Percentiles rank a stretch among this genome's conserved stretches.
Evolutionary conservation across 2,888 invertebrate genomes (phyloP).

Genomic region (Epinotia nisella): DNA sequence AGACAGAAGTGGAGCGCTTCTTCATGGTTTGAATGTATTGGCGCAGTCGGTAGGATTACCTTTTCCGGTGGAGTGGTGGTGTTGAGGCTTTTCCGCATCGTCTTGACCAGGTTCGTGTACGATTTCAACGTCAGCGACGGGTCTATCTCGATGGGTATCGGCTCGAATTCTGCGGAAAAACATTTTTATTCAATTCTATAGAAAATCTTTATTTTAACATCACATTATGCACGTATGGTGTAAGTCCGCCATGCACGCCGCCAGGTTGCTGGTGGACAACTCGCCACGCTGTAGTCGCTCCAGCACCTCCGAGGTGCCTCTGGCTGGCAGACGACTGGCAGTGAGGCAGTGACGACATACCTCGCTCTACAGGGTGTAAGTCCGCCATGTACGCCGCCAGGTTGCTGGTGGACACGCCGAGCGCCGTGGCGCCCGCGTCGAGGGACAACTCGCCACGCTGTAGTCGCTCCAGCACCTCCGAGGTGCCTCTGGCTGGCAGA

Average conservation of each 20-base stretch:
- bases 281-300: slow-evolving; percentile 70
- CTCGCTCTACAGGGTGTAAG: slow-evolving; percentile 59
- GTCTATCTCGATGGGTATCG: slow-evolving; percentile 73
- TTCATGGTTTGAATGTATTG: background rate
- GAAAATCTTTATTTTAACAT: no score
- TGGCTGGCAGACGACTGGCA: no score
- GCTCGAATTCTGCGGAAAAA: slow-evolving; percentile 65
- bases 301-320: no score
- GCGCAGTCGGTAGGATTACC: slow-evolving; percentile 10
- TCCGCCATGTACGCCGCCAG: slow-evolving; percentile 87
- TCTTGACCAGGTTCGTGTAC: slow-evolving; percentile 38
- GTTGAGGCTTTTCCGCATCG: slow-evolving; percentile 31
- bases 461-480: slow-evolving; percentile 88
- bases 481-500: slow-evolving; percentile 89
- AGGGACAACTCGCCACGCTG: slow-evolving; percentile 88
- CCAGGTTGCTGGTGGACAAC: no score
- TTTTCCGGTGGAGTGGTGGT: slow-evolving; percentile 38
- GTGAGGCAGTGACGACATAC: slow-evolving; percentile 57
- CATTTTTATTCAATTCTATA: no score
- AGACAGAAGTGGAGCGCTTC: no score
- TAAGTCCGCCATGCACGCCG: no score
- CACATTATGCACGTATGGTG: no score
- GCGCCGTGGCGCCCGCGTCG: slow-evolving; percentile 89
- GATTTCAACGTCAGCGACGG: slow-evolving; percentile 53
- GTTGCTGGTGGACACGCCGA: slow-evolving; percentile 90